Evolutionary conservation across 2,797 vertebrate genomes (phyloP), one percentile per base, ranked within the genome.

Genomic region (Leptatherina wallacei): DNA sequence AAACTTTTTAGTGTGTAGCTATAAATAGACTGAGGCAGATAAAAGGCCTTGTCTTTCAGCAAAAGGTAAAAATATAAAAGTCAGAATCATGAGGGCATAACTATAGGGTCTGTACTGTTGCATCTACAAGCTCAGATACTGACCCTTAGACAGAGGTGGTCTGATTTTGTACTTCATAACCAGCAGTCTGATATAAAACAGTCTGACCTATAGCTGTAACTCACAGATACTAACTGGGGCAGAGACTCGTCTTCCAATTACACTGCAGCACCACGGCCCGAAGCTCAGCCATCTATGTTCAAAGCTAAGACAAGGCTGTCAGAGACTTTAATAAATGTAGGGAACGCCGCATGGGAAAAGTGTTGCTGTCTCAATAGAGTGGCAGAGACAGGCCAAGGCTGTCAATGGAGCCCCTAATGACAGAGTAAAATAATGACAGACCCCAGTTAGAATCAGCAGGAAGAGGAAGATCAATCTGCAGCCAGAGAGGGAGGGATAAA

Each of bases 401-500:
- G 94, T 95, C 93, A 97, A 96, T 98, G 97, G 95, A 98, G 96
- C 97, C 96, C 96, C 96, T 99, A 99, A 99, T 99, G 98, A 99
- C 97, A 99, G 98, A 98, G 97, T 96, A 97, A 96, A 97, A 98
- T 99, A 99, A 99, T 99, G 97, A 99, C 97, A 99, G 97, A 95
- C 95, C 96, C 96, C 95, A 96, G 96, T 96, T 95, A 95, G 95
- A 97, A 98, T 96, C 96, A 98, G 97, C 97, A 96, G 98, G 97
- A 98, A 99, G 96, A 98, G 97, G 97, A 98, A 99, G 98, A 99
- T 99, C 97, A 98, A 98, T 98, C 97, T 98, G 96, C 95, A 97
- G 96, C 96, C 96, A 96, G 96, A 90, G 90, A 92, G 96, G 96
- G 97, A 96, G 96, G 97, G 96, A 95, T 95, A 95, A 91, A 95